These are phyloP conservation scores for Bradypodion ventrale DNA, from an alignment of 2,797 vertebrate species.

Conservation along the genomic window DNA sequence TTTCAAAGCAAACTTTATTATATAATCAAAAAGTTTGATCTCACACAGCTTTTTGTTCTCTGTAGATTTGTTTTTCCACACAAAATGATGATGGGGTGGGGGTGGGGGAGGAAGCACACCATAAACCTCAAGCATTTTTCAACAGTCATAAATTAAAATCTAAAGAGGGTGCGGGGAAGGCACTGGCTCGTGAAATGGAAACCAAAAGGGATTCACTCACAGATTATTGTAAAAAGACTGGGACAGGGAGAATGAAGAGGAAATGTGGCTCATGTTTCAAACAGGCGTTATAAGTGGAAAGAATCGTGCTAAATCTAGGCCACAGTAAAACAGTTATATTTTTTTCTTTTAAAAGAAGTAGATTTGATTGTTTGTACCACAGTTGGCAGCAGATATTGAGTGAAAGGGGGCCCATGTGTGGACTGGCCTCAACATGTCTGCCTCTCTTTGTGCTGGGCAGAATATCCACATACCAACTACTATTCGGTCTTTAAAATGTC, in stretches of 20 bases:
- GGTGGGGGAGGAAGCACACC: neutral
- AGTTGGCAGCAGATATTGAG: neutral
- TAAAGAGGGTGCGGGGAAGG: neutral
- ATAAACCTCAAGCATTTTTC: neutral
- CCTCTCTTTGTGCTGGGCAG: slow-evolving; percentile 9
- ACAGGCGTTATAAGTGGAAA: neutral
- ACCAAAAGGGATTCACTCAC: neutral
- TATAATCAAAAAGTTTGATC: neutral
- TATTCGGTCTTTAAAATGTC: neutral
- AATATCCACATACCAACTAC: neutral
- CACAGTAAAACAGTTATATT: neutral
- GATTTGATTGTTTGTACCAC: neutral
- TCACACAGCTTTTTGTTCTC: slow-evolving; percentile 26
- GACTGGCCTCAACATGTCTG: neutral
- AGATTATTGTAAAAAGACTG: neutral
- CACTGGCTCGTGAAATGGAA: neutral
- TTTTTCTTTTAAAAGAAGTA: neutral
- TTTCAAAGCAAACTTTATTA: slow-evolving; percentile 40
- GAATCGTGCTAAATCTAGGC: neutral
- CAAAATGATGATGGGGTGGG: neutral
- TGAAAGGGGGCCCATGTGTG: too few species aligned
- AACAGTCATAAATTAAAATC: slow-evolving; percentile 30
- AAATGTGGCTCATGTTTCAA: neutral
- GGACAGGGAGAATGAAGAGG: too few species aligned
- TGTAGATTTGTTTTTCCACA: neutral